phyloP scores from a whole-genome alignment of 1,140 invertebrate genomes.

The Tachypleus tridentatus region DNA sequence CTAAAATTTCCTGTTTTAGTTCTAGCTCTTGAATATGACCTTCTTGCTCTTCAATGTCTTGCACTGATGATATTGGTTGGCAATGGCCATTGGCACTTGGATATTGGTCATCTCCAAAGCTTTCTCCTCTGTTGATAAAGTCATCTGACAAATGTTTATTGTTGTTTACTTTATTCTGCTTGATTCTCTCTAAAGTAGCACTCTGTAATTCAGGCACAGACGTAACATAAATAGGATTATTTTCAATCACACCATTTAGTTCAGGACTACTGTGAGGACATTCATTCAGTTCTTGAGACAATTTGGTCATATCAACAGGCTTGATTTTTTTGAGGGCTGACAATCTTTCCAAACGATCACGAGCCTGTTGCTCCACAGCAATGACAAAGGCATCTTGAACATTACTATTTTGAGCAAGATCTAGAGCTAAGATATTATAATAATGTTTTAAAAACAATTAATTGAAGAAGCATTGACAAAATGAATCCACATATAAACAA shows the following conservation, averaged over 20 bases:
- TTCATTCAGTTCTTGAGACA: conserved; percentile 70
- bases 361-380: conserved; percentile 81
- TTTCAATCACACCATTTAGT: conserved; percentile 56
- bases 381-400: conserved; percentile 96
- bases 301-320: conserved; percentile 87
- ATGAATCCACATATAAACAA: too few relatives aligned
- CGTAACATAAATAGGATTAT: conserved; percentile 58
- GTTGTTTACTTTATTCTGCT: too few relatives aligned
- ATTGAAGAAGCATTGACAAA: too few relatives aligned
- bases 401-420: conserved; percentile 63
- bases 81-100: too few relatives aligned
- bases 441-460: too few relatives aligned
- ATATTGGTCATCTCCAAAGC: too few relatives aligned
- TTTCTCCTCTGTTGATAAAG: too few relatives aligned
- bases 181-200: conserved; percentile 15
- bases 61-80: too few relatives aligned
- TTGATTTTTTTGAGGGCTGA: conserved; percentile 80
- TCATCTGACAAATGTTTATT: too few relatives aligned
- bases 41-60: too few relatives aligned
- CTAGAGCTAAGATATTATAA: conserved; percentile 54
- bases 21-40: too few relatives aligned
- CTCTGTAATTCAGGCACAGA: conserved; percentile 44
- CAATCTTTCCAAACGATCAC: conserved; percentile 76
- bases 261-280: conserved; percentile 46
- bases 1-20: too few relatives aligned